phyloP scores from a whole-genome alignment of 2,888 invertebrate species.

The Pterostichus niger region DNA sequence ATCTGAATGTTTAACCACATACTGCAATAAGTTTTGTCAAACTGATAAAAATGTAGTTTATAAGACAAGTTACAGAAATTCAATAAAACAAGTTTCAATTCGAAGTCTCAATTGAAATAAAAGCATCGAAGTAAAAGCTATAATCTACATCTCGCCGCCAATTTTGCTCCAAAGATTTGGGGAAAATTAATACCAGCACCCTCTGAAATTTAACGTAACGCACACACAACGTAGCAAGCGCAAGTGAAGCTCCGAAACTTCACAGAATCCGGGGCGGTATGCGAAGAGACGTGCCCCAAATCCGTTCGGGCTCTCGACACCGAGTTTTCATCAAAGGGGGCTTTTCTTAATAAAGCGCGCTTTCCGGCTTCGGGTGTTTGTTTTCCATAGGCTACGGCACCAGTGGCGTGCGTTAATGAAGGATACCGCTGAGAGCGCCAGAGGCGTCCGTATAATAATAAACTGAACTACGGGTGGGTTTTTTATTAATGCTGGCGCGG shows the following conservation, averaged over 20 bases:
- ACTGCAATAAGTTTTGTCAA: too few species aligned
- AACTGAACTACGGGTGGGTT: slow-evolving; percentile 53
- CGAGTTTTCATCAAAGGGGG: slow-evolving; percentile 64
- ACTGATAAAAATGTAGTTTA: neutral
- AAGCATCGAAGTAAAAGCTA: neutral
- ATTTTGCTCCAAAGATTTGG: slow-evolving; percentile 33
- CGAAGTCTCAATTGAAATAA: slow-evolving; percentile 5
- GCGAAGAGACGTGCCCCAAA: slow-evolving; percentile 35
- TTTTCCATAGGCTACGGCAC: slow-evolving; percentile 53
- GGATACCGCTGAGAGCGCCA: slow-evolving; percentile 54
- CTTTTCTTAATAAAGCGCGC: slow-evolving; percentile 65
- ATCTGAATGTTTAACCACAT: too few species aligned
- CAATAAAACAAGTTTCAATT: slow-evolving; percentile 4
- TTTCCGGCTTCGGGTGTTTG: slow-evolving; percentile 63
- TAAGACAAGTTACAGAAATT: neutral
- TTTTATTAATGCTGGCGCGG: slow-evolving; percentile 38
- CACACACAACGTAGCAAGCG: neutral
- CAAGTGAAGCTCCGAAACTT: neutral
- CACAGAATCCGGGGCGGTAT: slow-evolving; percentile 10
- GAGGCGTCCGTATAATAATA: slow-evolving; percentile 29
- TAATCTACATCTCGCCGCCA: neutral
- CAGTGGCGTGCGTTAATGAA: slow-evolving; percentile 64
- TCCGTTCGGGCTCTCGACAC: slow-evolving; percentile 25
- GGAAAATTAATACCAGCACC: slow-evolving; percentile 21
- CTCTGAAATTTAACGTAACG: slow-evolving; percentile 7